Evolutionary conservation across 2,797 vertebrate genomes (phyloP).

Genomic region (Halcyon smyrnensis): DNA sequence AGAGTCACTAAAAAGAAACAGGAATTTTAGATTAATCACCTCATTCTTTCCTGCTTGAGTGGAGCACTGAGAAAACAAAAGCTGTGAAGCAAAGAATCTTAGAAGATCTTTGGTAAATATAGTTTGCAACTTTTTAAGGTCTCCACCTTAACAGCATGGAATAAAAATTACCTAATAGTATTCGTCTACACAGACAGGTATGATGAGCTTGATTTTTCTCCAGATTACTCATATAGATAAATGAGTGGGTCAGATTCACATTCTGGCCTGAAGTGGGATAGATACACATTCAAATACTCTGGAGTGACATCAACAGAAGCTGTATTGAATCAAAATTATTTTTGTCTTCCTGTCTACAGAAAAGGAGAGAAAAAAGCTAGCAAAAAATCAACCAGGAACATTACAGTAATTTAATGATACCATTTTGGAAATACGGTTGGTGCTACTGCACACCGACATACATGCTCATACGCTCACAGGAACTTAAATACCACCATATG

Average conservation of each 20-base stretch:
- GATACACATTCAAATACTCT: not conserved
- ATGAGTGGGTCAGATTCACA: not conserved
- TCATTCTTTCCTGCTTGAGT: not conserved
- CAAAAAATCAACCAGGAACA: not conserved
- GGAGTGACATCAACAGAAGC: not conserved
- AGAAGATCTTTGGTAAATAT: not conserved
- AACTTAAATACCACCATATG: not conserved
- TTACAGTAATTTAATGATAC: not conserved
- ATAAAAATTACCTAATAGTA: not conserved
- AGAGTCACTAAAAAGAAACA: not conserved
- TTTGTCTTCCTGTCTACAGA: not conserved
- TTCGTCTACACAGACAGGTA: not conserved
- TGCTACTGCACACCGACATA: not conserved
- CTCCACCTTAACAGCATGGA: not conserved
- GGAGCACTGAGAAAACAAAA: not conserved
- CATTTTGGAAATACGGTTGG: not conserved
- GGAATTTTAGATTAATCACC: not conserved
- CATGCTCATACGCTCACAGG: not conserved
- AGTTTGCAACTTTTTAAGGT: not conserved
- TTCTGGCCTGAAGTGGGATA: not conserved
- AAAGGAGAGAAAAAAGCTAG: not conserved
- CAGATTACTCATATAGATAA: not conserved
- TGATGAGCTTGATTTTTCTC: not conserved
- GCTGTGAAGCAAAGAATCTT: not conserved
- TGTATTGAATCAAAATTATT: not conserved